phyloP scores from a whole-genome alignment of 1,140 invertebrate genomes.

The Watersipora subatra region DNA sequence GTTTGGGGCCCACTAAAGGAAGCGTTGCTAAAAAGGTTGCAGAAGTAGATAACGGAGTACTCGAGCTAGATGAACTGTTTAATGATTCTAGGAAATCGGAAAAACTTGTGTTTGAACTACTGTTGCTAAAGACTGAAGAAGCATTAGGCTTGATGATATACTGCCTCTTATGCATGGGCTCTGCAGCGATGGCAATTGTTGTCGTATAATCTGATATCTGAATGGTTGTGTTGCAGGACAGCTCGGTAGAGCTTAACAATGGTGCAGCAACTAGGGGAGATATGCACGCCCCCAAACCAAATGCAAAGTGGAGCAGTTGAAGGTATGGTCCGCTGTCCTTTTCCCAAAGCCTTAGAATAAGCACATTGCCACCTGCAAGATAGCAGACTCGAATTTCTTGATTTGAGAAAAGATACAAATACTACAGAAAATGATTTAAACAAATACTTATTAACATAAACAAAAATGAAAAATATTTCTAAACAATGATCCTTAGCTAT shows the following conservation, averaged over 20 bases:
- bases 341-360: conserved; percentile 44
- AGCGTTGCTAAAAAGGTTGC: conserved; percentile 8
- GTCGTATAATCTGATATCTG: background rate
- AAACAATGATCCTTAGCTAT: background rate
- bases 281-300: conserved; percentile 45
- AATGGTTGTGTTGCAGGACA: background rate
- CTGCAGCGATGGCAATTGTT: too few relatives aligned
- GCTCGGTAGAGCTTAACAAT: conserved; percentile 22
- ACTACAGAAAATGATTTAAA: background rate
- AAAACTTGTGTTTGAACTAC: too few relatives aligned
- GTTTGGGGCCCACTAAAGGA: conserved; percentile 4
- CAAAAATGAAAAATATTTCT: background rate
- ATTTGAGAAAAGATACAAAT: background rate
- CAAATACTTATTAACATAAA: background rate
- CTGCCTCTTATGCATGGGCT: too few relatives aligned
- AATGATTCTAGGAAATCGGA: too few relatives aligned
- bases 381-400: too few relatives aligned
- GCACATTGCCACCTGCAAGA: conserved; percentile 43
- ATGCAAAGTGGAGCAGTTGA: conserved; percentile 46
- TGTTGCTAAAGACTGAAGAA: too few relatives aligned
- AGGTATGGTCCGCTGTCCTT: conserved; percentile 43
- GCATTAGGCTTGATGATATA: too few relatives aligned
- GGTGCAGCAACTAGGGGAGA: conserved; percentile 43
- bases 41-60: conserved; percentile 7
- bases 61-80: conserved; percentile 4